These are phyloP conservation scores for Geotrypetes seraphini DNA, from an alignment of 2,797 vertebrate species.

Conservation along the genomic window DNA sequence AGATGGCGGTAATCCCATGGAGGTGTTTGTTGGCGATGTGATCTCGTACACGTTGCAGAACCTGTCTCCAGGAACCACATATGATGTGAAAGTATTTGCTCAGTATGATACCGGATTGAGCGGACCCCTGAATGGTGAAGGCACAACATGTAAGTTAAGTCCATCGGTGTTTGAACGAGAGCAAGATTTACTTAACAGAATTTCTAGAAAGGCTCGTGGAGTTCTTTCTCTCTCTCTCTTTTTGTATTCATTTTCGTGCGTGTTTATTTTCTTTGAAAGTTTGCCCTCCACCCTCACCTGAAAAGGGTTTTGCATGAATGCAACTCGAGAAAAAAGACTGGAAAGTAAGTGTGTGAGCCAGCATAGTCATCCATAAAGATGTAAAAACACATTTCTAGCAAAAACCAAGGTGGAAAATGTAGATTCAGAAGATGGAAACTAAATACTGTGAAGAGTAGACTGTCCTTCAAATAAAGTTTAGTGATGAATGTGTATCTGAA, in stretches of 20 bases:
- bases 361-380: no score
- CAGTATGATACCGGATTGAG: conserved; percentile 82
- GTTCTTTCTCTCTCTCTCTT: neutral
- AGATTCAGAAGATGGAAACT: no score
- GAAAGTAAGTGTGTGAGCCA: no score
- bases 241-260: neutral
- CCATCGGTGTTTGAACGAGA: neutral
- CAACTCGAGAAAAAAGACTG: no score
- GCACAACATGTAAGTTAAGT: conserved; percentile 77
- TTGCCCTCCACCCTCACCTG: no score
- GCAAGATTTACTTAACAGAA: neutral
- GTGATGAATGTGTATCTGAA: no score
- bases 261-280: neutral
- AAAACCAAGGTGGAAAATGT: no score
- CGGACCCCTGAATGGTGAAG: conserved; percentile 68
- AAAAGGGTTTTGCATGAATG: no score
- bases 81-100: conserved; percentile 80
- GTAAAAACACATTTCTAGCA: no score
- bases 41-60: conserved; percentile 82
- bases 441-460: no score
- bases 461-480: no score
- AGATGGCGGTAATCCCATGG: conserved; percentile 67
- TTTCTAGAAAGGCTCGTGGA: neutral
- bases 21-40: conserved; percentile 87
- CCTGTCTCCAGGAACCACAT: conserved; percentile 81